Evolutionary conservation across 37 sponge, comb jelly and placozoan species (phyloP).

Genomic region (Mnemiopsis leidyi): DNA sequence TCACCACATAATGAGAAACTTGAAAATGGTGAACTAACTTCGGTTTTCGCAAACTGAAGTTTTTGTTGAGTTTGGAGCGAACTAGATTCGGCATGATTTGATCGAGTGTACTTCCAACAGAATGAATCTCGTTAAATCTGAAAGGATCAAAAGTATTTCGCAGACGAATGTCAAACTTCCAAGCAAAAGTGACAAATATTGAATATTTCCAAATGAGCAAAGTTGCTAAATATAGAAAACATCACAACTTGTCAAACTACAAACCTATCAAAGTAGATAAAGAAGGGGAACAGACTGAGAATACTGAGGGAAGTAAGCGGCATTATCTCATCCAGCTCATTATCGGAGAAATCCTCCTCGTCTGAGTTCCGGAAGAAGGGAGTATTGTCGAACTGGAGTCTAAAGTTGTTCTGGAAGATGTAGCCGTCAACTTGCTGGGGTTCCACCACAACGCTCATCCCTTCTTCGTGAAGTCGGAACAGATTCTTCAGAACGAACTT

Average conservation of each 20-base stretch:
- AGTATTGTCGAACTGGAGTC: slow-evolving; percentile 55
- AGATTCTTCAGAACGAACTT: slow-evolving; percentile 14
- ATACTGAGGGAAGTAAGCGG: not conserved
- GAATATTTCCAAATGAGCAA: too few relatives aligned
- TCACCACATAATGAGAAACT: too few relatives aligned
- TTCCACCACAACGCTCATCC: not conserved
- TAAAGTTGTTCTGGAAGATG: slow-evolving; percentile 21
- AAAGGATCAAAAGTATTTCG: too few relatives aligned
- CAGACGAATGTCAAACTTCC: too few relatives aligned
- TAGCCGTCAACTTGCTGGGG: slow-evolving; percentile 52
- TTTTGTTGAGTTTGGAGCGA: slow-evolving; percentile 45
- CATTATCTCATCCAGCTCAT: not conserved
- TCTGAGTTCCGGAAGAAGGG: not conserved
- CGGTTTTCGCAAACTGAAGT: slow-evolving; percentile 33
- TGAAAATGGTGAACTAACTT: too few relatives aligned
- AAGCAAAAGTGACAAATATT: too few relatives aligned
- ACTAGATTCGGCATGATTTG: slow-evolving; percentile 40
- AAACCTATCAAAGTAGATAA: slow-evolving; percentile 53
- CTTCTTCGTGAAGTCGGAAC: not conserved
- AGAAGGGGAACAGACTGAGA: slow-evolving; percentile 56
- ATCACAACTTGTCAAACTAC: too few relatives aligned
- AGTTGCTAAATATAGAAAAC: too few relatives aligned
- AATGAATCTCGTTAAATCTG: slow-evolving; percentile 55
- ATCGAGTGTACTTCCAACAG: slow-evolving; percentile 16
- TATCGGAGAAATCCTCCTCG: not conserved